These are phyloP conservation scores for Hippopotamyrus pictus DNA, from an alignment of 2,797 vertebrate genomes.

Conservation along the genomic window DNA sequence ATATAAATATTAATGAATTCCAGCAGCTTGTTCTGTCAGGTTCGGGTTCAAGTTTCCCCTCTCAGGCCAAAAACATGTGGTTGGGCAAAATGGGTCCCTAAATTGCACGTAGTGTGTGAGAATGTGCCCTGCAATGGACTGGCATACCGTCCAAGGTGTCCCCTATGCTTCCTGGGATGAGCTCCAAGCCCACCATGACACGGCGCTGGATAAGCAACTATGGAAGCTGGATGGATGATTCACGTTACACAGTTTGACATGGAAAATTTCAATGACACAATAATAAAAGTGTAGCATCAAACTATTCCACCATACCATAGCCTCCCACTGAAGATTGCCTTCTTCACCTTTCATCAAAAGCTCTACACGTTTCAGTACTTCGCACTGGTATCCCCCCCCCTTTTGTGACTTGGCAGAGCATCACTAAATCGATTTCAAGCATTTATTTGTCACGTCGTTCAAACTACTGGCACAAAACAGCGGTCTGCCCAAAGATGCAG, in stretches of 20 bases:
- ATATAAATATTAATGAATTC: slow-evolving; percentile 8
- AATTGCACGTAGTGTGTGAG: background rate
- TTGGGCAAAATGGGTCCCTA: background rate
- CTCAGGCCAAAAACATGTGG: background rate
- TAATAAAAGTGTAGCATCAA: background rate
- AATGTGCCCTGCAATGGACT: background rate
- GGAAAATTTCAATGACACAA: background rate
- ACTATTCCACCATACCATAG: background rate
- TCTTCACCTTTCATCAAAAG: background rate
- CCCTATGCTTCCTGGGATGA: background rate
- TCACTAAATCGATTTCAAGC: background rate
- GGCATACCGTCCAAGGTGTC: background rate
- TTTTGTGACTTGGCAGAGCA: background rate
- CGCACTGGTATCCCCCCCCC: background rate
- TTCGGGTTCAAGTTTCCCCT: background rate
- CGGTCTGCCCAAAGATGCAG: background rate
- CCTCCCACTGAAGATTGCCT: background rate
- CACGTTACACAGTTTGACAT: background rate
- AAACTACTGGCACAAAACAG: background rate
- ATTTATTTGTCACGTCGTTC: background rate
- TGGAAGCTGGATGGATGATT: background rate
- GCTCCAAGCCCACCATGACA: background rate
- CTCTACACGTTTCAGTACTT: background rate
- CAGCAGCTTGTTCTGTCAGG: background rate
- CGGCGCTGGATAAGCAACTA: background rate